These are phyloP conservation scores for Criorhina ranunculi DNA, from an alignment of 2,888 invertebrate species.

Conservation along the genomic window DNA sequence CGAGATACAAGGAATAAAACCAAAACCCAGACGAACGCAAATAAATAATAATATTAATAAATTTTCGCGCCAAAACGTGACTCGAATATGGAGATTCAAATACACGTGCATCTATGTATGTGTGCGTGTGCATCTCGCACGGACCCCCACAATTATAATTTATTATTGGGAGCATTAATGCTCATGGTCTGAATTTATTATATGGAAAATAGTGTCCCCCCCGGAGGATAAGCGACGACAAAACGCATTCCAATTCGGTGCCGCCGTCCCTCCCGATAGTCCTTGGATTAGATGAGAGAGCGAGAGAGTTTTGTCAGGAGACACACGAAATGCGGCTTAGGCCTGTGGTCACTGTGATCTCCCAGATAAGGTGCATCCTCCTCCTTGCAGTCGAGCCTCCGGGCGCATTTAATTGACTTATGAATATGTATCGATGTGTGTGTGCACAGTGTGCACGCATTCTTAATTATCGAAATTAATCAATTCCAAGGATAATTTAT, in stretches of 20 bases:
- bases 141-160: constrained; percentile 74
- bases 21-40: constrained; percentile 60
- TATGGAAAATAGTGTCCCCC: constrained; percentile 66
- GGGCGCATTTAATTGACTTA: constrained; percentile 75
- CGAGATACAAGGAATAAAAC: constrained; percentile 29
- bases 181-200: constrained; percentile 76
- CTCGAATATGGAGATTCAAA: constrained; percentile 63
- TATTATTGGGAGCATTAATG: constrained; percentile 74
- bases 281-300: constrained; percentile 55
- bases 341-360: constrained; percentile 58
- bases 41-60: constrained; percentile 77
- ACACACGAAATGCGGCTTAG: constrained; percentile 40
- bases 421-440: constrained; percentile 73
- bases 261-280: constrained; percentile 4
- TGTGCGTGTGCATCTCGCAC: constrained; percentile 8
- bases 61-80: constrained; percentile 76
- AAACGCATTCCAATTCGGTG: constrained; percentile 60
- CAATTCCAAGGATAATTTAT: constrained; percentile 76
- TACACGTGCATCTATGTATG: constrained; percentile 9
- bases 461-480: constrained; percentile 77
- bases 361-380: constrained; percentile 58
- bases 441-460: constrained; percentile 65
- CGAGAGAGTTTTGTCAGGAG: constrained; percentile 31
- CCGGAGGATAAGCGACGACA: constrained; percentile 63
- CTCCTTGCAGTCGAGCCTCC: constrained; percentile 29